phyloP scores from a whole-genome alignment of 2,113 vertebrate genomes.

The Elephantulus edwardii region DNA sequence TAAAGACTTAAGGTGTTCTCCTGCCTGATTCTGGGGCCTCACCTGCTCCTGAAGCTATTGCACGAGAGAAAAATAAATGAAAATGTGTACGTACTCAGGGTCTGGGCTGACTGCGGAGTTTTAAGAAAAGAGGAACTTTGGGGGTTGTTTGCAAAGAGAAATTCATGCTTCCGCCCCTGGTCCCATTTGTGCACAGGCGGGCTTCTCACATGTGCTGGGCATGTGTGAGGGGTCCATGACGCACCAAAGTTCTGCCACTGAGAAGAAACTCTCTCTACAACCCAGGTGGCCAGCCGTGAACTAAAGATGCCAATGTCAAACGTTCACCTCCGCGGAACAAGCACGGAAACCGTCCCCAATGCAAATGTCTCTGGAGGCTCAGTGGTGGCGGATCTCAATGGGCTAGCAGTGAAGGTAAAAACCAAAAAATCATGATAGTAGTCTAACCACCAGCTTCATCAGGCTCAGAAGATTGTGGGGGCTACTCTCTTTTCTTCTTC shows the following conservation, averaged over 20 bases:
- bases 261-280: conserved; percentile 8
- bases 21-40: neutral
- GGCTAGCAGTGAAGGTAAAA: conserved; percentile 89
- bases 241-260: neutral
- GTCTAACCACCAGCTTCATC: fast-evolving
- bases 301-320: conserved; percentile 84
- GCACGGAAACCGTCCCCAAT: conserved; percentile 88
- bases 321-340: conserved; percentile 88
- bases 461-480: neutral
- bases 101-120: neutral
- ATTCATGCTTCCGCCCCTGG: neutral
- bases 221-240: neutral
- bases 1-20: neutral
- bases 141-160: neutral
- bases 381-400: conserved; percentile 86
- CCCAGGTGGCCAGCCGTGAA: conserved; percentile 88
- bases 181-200: fast-evolving
- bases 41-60: neutral
- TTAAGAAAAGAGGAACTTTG: neutral
- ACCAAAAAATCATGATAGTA: fast-evolving
- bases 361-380: conserved; percentile 83
- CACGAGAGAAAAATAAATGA: neutral
- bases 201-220: neutral
- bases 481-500: neutral
- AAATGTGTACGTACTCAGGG: neutral